Evolutionary conservation across 1,140 invertebrate genomes (phyloP), one percentile per base, ranked within the genome.

Genomic region (Drosophila mojavensis): DNA sequence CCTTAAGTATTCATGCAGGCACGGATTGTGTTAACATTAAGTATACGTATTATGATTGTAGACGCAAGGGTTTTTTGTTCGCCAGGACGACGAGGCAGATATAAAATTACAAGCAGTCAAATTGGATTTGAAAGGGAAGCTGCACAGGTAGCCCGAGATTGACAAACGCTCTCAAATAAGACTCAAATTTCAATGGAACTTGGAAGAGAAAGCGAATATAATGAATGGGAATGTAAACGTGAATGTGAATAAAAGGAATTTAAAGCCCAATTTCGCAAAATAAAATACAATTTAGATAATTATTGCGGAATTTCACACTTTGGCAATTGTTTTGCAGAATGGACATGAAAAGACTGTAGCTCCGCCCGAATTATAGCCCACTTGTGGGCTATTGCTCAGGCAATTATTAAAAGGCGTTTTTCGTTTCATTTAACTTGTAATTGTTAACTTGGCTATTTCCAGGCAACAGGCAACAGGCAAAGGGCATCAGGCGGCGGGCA

Each of bases 391-490:
- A 81, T 70, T 72, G 74, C 39, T 51, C 54, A 33, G 68, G 64
- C 79, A 86, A 79, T 86, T 82, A 81, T 81, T 76, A 5, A 72
- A 76, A 82, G 76, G 75, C 83, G 69, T 82, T 86, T 86, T 81
- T 67, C 79, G 76, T 68, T 82, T 88, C 82, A 86, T 86, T 86
- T 68, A 86, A 74, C 82, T 68, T 58, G 43, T 88, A 88, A 86
- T 86, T 82, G 75, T 63, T 67, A 65, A 64, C 53, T 53, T 36
- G 59, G 70, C 53, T 13, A 20, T 9, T 61, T 73, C 66, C 54
- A 61, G 68, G 69, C 73, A 7, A 36, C 2, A 36, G 33, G 33
- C 55, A 48, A 67, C 20, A 2, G 20, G 20, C 20, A 24, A 24
- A 24, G 20, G 68, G 66, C 73, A 7, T 7, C 9, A 36, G 33